A percentile compares a stretch with the other conserved stretches of the same genome.
These are phyloP conservation scores for Deilephila porcellus DNA, from an alignment of 2,888 invertebrate genomes.

Conservation along the genomic window DNA sequence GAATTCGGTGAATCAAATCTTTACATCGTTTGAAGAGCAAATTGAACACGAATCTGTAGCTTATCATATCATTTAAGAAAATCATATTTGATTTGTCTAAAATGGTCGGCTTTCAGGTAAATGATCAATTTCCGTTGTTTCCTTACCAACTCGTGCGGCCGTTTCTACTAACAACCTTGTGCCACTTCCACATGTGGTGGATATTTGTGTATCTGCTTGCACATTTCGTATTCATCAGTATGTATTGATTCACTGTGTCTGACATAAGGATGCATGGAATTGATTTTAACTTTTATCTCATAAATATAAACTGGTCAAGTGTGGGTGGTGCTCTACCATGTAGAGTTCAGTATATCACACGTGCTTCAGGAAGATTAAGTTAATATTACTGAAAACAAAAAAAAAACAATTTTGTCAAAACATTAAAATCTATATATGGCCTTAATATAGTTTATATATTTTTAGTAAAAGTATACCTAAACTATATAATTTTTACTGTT, in stretches of 20 bases:
- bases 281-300: constrained; percentile 8
- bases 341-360: not conserved
- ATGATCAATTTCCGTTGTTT: constrained; percentile 62
- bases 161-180: constrained; percentile 74
- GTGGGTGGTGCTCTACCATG: not conserved
- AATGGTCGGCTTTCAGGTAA: constrained; percentile 52
- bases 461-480: no score
- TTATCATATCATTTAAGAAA: constrained; percentile 7
- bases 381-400: no score
- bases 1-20: not conserved
- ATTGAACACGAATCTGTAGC: not conserved
- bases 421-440: no score
- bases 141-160: constrained; percentile 51
- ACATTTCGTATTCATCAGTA: constrained; percentile 36
- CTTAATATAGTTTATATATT: no score
- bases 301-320: not conserved
- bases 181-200: constrained; percentile 66
- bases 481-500: no score
- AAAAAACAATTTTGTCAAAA: no score
- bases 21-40: not conserved
- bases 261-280: constrained; percentile 24
- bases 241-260: constrained; percentile 46
- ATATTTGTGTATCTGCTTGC: constrained; percentile 57
- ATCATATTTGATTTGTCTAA: constrained; percentile 35
- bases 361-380: no score